Conservation (phyloP, 2,888 invertebrate genomes). For the Orthosia gracilis region DNA sequence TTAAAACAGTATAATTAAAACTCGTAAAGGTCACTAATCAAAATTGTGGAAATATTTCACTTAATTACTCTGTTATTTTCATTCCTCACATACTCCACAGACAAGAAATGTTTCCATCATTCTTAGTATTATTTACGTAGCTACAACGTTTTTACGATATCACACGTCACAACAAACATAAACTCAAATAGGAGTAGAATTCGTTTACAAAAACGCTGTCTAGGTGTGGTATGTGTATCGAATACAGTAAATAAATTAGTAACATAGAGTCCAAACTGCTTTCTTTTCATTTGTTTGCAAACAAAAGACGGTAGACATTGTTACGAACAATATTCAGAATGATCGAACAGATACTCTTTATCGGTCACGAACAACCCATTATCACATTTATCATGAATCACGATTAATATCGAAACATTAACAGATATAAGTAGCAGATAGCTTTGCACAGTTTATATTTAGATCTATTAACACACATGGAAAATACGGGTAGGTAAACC, state of each 20-base stretch:
- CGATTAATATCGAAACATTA: not conserved
- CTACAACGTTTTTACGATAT: conserved; percentile 11
- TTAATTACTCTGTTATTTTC: conserved; percentile 24
- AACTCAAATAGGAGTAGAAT: conserved; percentile 21
- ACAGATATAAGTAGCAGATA: not conserved
- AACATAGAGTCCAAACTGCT: not conserved
- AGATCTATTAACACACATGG: not conserved
- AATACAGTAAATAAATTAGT: conserved; percentile 19
- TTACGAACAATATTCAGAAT: not conserved
- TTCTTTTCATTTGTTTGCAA: conserved; percentile 22
- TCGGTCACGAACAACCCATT: not conserved
- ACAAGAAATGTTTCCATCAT: conserved; percentile 17
- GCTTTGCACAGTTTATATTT: not conserved
- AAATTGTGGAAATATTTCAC: not conserved
- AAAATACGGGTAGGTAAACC: not conserved
- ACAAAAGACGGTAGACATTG: not conserved
- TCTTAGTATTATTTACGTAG: conserved; percentile 14
- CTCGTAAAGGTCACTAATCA: not conserved
- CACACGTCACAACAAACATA: conserved; percentile 24
- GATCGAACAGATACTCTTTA: not conserved
- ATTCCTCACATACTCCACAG: not conserved
- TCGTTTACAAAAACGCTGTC: conserved; percentile 12
- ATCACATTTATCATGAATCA: not conserved
- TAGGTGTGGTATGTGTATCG: not conserved
- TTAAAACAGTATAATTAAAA: conserved; percentile 19